These are phyloP conservation scores for Micronycteris hirsuta DNA, from an alignment of 2,113 vertebrate species.

Conservation along the genomic window DNA sequence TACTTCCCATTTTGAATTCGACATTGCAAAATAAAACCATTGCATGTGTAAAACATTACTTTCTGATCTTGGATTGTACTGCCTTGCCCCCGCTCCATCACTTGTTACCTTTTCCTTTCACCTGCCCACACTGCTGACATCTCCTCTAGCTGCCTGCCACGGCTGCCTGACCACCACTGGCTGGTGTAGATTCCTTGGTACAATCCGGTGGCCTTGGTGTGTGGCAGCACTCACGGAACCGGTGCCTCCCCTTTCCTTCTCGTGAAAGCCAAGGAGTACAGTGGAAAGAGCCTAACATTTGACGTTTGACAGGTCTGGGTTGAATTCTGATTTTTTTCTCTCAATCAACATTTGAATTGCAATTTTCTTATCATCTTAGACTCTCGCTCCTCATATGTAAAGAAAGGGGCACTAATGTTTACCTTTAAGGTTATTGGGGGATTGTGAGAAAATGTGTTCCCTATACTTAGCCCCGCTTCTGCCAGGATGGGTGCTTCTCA, in stretches of 20 bases:
- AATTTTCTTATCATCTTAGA: neutral
- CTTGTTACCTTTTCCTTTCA: neutral
- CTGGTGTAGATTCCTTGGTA: neutral
- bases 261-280: neutral
- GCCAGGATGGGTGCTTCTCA: neutral
- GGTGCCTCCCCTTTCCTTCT: neutral
- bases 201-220: neutral
- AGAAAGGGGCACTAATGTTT: neutral
- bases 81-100: neutral
- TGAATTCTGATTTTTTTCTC: neutral
- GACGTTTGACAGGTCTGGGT: neutral
- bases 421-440: neutral
- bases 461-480: neutral
- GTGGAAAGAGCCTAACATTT: neutral
- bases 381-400: neutral
- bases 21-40: neutral
- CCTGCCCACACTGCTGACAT: neutral
- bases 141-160: neutral
- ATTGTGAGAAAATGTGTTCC: neutral
- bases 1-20: conserved; percentile 3
- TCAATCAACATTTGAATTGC: neutral
- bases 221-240: neutral
- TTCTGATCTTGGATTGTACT: neutral
- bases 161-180: no score
- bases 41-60: neutral